A percentile compares a stretch with the other conserved stretches of the same genome.
phyloP scores from a whole-genome alignment of 2,113 vertebrate genomes.

The Xenopus laevis region DNA sequence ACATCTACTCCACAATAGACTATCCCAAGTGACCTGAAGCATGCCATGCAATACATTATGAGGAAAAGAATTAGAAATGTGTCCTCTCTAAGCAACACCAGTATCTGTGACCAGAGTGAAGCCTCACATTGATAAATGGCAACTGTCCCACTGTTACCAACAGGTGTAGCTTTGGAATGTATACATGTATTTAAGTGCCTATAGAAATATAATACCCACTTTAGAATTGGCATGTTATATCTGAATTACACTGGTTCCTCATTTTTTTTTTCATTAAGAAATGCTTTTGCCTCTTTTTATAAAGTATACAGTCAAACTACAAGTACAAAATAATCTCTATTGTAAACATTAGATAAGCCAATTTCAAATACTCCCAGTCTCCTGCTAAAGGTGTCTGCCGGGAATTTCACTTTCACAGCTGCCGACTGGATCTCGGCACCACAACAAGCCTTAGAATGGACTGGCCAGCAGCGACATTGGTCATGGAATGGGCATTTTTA shows the following conservation, averaged over 20 bases:
- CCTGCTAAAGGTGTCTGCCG: slow-evolving; percentile 6
- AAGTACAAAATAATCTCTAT: slow-evolving; percentile 60
- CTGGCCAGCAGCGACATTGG: slow-evolving; percentile 26
- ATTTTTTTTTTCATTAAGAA: slow-evolving; percentile 64
- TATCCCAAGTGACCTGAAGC: no score
- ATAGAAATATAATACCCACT: slow-evolving; percentile 19
- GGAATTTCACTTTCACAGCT: slow-evolving; percentile 54
- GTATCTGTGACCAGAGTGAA: background rate
- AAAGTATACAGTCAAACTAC: slow-evolving; percentile 64
- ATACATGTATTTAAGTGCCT: slow-evolving; percentile 16
- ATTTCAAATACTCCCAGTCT: slow-evolving; percentile 28
- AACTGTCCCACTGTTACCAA: background rate
- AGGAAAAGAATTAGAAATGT: no score
- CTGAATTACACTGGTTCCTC: slow-evolving; percentile 7
- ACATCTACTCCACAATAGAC: no score
- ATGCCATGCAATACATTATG: no score
- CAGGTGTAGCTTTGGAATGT: slow-evolving; percentile 22
- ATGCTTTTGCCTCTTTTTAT: slow-evolving; percentile 52
- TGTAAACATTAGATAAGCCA: slow-evolving; percentile 65
- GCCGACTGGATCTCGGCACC: slow-evolving; percentile 11
- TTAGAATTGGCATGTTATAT: slow-evolving; percentile 15
- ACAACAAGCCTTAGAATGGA: background rate
- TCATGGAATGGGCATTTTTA: slow-evolving; percentile 41
- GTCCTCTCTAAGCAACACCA: background rate
- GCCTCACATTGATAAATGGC: background rate